A percentile compares a stretch with the other conserved stretches of the same genome.
phyloP scores from a whole-genome alignment of 2,797 vertebrate genomes.

The Acrossocheilus wenchowensis region DNA sequence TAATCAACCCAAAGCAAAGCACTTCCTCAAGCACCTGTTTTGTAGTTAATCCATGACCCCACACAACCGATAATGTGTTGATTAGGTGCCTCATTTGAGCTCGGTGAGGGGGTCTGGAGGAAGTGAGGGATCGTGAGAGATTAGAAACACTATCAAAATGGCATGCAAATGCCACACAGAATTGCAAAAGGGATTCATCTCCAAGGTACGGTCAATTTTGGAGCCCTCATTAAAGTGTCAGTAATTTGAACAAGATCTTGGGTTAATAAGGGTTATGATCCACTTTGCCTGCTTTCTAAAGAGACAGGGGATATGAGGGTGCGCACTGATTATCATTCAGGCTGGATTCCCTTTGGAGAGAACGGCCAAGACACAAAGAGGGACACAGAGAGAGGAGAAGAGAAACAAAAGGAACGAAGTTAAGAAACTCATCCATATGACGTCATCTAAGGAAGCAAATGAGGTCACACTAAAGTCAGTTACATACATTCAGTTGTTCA shows the following conservation, averaged over 20 bases:
- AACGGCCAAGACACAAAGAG: constrained; percentile 59
- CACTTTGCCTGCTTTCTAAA: constrained; percentile 45
- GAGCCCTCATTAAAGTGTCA: constrained; percentile 54
- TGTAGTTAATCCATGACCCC: neutral
- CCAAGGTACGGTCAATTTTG: constrained; percentile 10
- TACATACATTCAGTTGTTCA: constrained; percentile 2
- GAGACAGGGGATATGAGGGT: constrained; percentile 56
- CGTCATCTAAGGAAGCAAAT: constrained; percentile 34
- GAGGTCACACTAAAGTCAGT: constrained; percentile 16
- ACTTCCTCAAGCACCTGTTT: constrained; percentile 6
- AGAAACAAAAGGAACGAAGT: constrained; percentile 68
- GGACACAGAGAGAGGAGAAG: constrained; percentile 56
- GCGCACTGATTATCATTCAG: constrained; percentile 82
- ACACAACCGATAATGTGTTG: constrained; percentile 12
- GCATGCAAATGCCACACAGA: constrained; percentile 51
- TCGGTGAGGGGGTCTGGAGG: constrained; percentile 12
- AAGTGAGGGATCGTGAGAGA: constrained; percentile 14
- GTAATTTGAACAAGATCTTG: constrained; percentile 43
- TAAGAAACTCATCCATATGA: constrained; percentile 46
- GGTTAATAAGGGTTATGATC: constrained; percentile 56
- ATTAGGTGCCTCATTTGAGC: constrained; percentile 2
- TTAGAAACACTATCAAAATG: constrained; percentile 50
- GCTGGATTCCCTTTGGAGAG: constrained; percentile 82
- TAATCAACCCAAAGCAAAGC: constrained; percentile 23
- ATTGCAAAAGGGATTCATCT: constrained; percentile 4